Base-by-base conservation (phyloP, 2,113 vertebrate species). In the Hypocryptadius cinnamomeus region DNA sequence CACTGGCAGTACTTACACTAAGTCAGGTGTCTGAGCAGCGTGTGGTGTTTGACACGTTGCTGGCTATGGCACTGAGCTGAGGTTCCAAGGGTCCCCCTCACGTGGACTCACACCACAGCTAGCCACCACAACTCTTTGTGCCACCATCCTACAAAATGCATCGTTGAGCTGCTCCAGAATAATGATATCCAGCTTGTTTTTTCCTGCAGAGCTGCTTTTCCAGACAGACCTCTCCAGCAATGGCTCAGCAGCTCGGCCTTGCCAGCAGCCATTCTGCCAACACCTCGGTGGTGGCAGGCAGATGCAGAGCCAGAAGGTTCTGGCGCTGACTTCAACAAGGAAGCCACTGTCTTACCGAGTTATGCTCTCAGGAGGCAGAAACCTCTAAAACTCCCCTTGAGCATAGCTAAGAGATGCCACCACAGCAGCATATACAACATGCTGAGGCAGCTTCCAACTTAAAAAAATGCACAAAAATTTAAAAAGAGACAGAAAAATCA, bases 251-350 rank as follows among this genome's bases (percentile, higher is more conserved):
- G 27, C 57, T 50, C 0, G 2, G 66, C 74, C 79, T 64, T 65
- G 84, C 83, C 78, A 89, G 56, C 61, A 84, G 47, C 15, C 8
- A 0, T 13, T 5, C 65, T 90, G 87, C 87, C 95, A 88, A 68
- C 83, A 39, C 69, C 61, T 78, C 12, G 2, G 15, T 51, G 82
- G 82, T 90, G 68, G 82, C 76, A 85, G 56, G 85, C 76, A 77
- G 88, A 84, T 27, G 76, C 33, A 77, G 68, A 90, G 83, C 79
- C 90, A 90, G 88, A 64, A 95, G 85, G 77, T 48, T 96, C 76
- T 16, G n/a, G 57, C 3, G 1, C 33, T 31, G 64, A 73, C 60
- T 85, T 70, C 0, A 0, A 64, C 82, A 63, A 63, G 1, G 3
- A 81, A 92, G 87, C 74, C 74, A 50, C 71, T 82, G 71, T 87